phyloP scores from a whole-genome alignment of 2,888 invertebrate species.

The Lottia scabra region DNA sequence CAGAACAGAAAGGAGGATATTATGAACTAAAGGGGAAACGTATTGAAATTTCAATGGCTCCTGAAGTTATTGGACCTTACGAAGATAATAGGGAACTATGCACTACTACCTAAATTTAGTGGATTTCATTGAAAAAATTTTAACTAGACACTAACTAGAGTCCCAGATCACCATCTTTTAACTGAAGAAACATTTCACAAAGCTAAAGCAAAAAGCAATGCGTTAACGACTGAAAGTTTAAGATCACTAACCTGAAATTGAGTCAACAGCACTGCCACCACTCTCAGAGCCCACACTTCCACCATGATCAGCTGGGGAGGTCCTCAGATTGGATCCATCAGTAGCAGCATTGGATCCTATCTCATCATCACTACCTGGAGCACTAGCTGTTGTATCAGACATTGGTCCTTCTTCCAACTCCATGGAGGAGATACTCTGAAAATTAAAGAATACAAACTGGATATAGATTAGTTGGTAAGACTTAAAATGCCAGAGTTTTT shows the following conservation, averaged over 20 bases:
- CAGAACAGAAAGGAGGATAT: not conserved
- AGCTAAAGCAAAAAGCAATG: too few species aligned
- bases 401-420: conserved; percentile 75
- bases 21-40: too few species aligned
- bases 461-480: too few species aligned
- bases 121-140: too few species aligned
- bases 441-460: not conserved
- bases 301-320: conserved; percentile 82
- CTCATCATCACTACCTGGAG: conserved; percentile 93
- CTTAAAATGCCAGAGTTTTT: too few species aligned
- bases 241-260: conserved; percentile 76
- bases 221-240: too few species aligned
- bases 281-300: conserved; percentile 76
- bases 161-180: not conserved
- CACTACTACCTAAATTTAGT: too few species aligned
- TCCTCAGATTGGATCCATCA: conserved; percentile 90
- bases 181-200: too few species aligned
- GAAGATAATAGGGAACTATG: too few species aligned
- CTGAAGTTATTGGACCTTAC: too few species aligned
- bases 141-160: too few species aligned
- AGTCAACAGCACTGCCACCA: conserved; percentile 91
- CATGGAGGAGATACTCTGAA: conserved; percentile 44
- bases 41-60: too few species aligned
- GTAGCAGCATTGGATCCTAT: conserved; percentile 91
- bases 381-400: conserved; percentile 86